phyloP scores from a whole-genome alignment of 2,888 invertebrate genomes.

The Mayetiola destructor region DNA sequence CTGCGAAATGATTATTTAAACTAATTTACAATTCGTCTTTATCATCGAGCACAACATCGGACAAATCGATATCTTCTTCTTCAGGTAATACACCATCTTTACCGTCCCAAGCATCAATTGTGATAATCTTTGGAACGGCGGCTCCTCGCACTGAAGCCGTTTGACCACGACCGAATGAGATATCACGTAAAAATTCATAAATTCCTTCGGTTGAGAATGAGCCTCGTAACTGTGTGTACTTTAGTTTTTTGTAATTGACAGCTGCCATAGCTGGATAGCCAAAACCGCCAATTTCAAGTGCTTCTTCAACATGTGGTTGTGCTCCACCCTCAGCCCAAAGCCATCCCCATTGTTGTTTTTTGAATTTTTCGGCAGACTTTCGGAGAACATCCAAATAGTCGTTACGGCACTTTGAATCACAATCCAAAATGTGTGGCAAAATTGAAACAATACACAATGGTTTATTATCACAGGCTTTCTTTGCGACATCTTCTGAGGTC shows the following conservation, averaged over 20 bases:
- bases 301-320: conserved; percentile 69
- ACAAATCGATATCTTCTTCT: conserved; percentile 84
- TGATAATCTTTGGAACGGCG: conserved; percentile 54
- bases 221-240: conserved; percentile 82
- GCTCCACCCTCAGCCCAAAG: conserved; percentile 87
- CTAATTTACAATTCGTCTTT: conserved; percentile 55
- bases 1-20: no score
- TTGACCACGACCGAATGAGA: conserved; percentile 84
- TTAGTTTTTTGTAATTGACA: conserved; percentile 91
- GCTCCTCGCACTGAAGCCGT: conserved; percentile 78
- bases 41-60: conserved; percentile 72
- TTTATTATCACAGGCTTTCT: conserved; percentile 65
- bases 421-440: conserved; percentile 90
- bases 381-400: conserved; percentile 62
- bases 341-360: conserved; percentile 96
- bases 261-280: conserved; percentile 98
- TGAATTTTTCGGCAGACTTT: conserved; percentile 74
- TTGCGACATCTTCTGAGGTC: conserved; percentile 45
- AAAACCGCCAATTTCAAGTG: conserved; percentile 90
- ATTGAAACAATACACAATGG: conserved; percentile 85
- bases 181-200: conserved; percentile 82
- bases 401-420: conserved; percentile 82
- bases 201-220: conserved; percentile 92
- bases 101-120: conserved; percentile 79
- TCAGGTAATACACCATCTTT: conserved; percentile 76